Base-by-base conservation (phyloP, 2,113 vertebrate species). In the Proteles cristata region DNA sequence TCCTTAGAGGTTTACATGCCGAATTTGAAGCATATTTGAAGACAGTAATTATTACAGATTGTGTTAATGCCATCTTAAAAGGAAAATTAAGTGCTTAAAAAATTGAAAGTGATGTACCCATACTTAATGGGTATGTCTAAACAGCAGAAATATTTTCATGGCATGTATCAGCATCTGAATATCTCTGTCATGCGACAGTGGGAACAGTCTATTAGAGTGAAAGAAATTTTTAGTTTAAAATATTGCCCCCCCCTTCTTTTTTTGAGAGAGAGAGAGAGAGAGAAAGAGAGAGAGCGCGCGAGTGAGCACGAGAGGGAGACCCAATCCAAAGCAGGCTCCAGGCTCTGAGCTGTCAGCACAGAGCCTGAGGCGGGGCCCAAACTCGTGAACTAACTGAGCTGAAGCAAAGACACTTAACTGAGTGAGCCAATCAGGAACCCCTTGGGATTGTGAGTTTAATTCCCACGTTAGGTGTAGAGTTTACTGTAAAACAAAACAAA, bases 61-160 rank as follows among this genome's bases (percentile, higher is more conserved):
- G 21, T 97, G 5, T 96, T 85, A 68, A 77, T 73, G 7, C 31
- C 66, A 53, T 14, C 43, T 90, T 87, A 82, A 96, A 94, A 89
- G 23, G 88, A 55, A 87, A 93, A 90, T 93, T 63, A 80, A 81
- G 26, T 86, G 25, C 69, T 87, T 33, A 23, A 90, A 81, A 96
- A 81, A 74, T 43, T 65, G 65, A 8, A 88, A 88, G n/a, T 90
- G 83, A 35, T 33, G 9, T 81, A 66, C 35, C 80, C 10, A 92
- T 39, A 69, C 12, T 74, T 61, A 95, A 87, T 91, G 26, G 23
- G 63, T 81, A 61, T 53, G 26, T 61, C 48, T 93, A 73, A 74
- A 87, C 65, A 94, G 39, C 8, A 73, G 12, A 55, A 89, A 90
- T 45, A 79, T 90, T 86, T 96, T 90, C 69, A 58, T 79, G 53